Conservation (phyloP, 1,140 invertebrate genomes). For the Brachionus calyciflorus region DNA sequence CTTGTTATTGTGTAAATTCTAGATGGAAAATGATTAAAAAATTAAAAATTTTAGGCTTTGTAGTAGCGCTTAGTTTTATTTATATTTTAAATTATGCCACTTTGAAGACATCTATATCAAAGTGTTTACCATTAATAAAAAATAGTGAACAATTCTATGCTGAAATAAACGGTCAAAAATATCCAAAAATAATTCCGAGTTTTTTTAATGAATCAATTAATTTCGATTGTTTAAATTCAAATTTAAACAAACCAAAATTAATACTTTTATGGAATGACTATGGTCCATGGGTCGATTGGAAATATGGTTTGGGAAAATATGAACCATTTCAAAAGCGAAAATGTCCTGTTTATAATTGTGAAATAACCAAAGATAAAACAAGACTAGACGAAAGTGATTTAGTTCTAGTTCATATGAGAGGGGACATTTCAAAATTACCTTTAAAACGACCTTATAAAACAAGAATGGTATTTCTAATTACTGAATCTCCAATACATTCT, state of each 20-base stretch:
- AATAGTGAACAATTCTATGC: not conserved
- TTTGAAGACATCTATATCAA: too few relatives aligned
- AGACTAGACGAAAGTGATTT: not conserved
- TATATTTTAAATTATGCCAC: too few relatives aligned
- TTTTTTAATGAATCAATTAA: slow-evolving; percentile 40
- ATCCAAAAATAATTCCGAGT: slow-evolving; percentile 2
- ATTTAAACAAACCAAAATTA: not conserved
- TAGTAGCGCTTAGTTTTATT: not conserved
- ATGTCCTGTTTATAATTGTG: slow-evolving; percentile 35
- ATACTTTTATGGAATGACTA: slow-evolving; percentile 38
- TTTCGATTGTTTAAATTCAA: slow-evolving; percentile 12
- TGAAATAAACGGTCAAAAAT: not conserved
- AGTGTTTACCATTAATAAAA: not conserved
- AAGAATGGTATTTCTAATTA: slow-evolving; percentile 14
- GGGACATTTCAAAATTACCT: not conserved
- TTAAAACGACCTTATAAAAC: not conserved
- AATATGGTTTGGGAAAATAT: slow-evolving; percentile 1
- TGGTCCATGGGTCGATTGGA: not conserved
- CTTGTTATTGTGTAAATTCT: too few relatives aligned
- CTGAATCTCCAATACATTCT: slow-evolving; percentile 29
- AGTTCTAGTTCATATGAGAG: slow-evolving; percentile 31
- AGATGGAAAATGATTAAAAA: too few relatives aligned
- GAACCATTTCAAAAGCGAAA: not conserved
- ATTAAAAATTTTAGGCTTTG: too few relatives aligned
- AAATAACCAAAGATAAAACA: slow-evolving; percentile 22